Evolutionary conservation across 1,140 invertebrate genomes (phyloP), one percentile per base, ranked within the genome.

Genomic region (Antheraea pernyi): DNA sequence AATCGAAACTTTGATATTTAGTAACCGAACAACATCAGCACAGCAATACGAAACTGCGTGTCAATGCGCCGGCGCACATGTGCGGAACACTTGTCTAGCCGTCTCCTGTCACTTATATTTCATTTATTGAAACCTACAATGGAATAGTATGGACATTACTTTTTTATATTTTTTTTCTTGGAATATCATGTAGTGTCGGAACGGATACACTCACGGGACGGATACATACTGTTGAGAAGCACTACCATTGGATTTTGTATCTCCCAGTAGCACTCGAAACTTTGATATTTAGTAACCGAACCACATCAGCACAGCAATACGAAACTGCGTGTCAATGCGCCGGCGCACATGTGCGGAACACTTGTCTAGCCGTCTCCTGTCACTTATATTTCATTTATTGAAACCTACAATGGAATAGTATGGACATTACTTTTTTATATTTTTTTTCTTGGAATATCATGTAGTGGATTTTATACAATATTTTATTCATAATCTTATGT

Each of bases 61-160:
- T 53, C 46, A 53, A 59, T 19, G 22, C 59, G 63, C 61, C 61
- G 62, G 30, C 22, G 63, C 70, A 84, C 84, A 85, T 86, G 76
- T 86, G 85, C 68, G 68, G 36, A 65, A 75, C 83, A 86, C 85
- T 86, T 85, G 85, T 74, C 71, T 76, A 77, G 76, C 70, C 60
- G 53, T 70, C 67, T 66, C 64, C 60, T 72, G 73, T 71, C 69
- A 71, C 69, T 70, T 71, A 36, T 78, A 83, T 74, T 76, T 83
- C 81, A 79, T 79, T 75, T 78, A 81, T 81, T 71, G 81, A 78
- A 71, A 39, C 60, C 46, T 19, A 30, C 19, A 59, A 46, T 36
- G 16, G 64, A 7, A 30, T 74, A 74, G 11, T 72, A 60, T 77
- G 69, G 78, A 80, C 67, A 68, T 64, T n/a, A n/a, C n/a, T n/a